Evolutionary conservation across 2,888 invertebrate genomes (phyloP), one percentile per base, ranked within the genome.

Genomic region (Lasioglossum villosulum): DNA sequence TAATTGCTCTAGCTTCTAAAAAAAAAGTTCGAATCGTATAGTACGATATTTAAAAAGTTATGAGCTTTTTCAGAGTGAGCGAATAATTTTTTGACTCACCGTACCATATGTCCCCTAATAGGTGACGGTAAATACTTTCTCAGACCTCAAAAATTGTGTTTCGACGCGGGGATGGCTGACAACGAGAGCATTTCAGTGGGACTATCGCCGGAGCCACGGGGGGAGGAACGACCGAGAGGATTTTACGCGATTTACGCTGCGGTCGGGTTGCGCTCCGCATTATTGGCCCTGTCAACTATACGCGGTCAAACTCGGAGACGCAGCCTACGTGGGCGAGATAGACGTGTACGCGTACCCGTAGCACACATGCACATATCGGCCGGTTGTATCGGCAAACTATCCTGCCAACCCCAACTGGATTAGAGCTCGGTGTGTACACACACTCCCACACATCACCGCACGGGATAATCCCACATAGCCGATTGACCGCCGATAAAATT

Each of bases 281-380:
- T 92, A 91, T 93, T 93, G 90, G 91, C 81, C 90, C 91, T 91
- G 93, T 93, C 93, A 93, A 93, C 92, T 91, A 88, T 92, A 91
- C 86, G 84, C 83, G 78, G 75, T 66, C 78, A 63, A 86, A 80
- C 76, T 78, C 73, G 81, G 85, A 75, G 86, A 83, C 83, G 83
- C 82, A 56, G 75, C 48, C 74, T 82, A 86, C 83, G 82, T 81
- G 76, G 78, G 74, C 68, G 71, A 84, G 88, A 85, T 75, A 72
- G 56, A 74, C 83, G 77, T 34, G 71, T 39, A 71, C 78, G 82
- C 75, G 34, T 75, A 75, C 42, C 48, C 81, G 74, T 68, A 68
- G 23, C 1, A 37, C 34, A 37, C 66, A 37, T 12, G 34, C 68
- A 68, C 70, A 39, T 39, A n/a, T 39, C 37, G 70, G 12, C 39